These are phyloP conservation scores for Branchellion lobata DNA, from an alignment of 2,888 invertebrate species.

Conservation along the genomic window DNA sequence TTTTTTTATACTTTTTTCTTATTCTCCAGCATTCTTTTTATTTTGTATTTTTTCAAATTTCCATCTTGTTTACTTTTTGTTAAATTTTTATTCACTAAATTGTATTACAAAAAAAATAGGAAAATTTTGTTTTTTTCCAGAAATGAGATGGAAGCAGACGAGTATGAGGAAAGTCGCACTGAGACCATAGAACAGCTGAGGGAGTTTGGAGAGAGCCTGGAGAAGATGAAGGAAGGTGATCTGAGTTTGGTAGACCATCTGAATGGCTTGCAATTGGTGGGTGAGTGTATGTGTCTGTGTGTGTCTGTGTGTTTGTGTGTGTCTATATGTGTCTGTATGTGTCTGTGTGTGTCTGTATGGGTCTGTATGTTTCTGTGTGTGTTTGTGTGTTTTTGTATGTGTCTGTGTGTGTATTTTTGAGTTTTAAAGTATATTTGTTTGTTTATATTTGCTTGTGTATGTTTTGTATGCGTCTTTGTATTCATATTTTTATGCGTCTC, in stretches of 20 bases:
- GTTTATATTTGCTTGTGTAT: too few relatives aligned
- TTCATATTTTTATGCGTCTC: too few relatives aligned
- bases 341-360: background rate
- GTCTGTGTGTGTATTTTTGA: too few relatives aligned
- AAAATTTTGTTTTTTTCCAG: constrained; percentile 61
- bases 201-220: constrained; percentile 70
- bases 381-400: too few relatives aligned
- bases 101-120: background rate
- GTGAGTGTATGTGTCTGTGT: background rate
- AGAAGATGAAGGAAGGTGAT: constrained; percentile 70
- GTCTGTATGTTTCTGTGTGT: too few relatives aligned
- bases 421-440: too few relatives aligned
- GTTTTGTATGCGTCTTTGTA: too few relatives aligned
- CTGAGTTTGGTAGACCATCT: constrained; percentile 71
- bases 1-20: too few relatives aligned
- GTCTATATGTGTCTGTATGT: background rate
- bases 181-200: constrained; percentile 73
- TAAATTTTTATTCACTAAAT: background rate
- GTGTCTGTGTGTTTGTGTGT: background rate
- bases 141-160: constrained; percentile 69
- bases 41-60: too few relatives aligned
- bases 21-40: too few relatives aligned
- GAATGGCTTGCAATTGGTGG: constrained; percentile 70
- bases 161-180: constrained; percentile 71
- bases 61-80: too few relatives aligned